Evolutionary conservation across 2,113 vertebrate genomes (phyloP), one percentile per base, ranked within the genome.

Genomic region (Oceanites oceanicus): DNA sequence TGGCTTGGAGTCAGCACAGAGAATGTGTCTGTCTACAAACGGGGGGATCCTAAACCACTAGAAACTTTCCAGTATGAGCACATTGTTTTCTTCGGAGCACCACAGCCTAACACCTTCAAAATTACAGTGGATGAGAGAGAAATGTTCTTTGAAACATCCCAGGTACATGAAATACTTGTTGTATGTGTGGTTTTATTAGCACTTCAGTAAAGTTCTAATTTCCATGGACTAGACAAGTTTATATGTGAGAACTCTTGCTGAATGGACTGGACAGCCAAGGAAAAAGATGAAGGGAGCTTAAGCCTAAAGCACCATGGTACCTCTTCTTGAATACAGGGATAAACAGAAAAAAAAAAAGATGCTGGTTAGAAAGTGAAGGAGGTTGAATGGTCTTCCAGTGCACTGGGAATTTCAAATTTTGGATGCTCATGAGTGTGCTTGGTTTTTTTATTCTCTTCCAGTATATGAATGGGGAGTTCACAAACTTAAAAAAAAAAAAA

Each of bases 71-170:
- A 98, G 11, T 99, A 99, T 8, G 99, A 99, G 56, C 99, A 99
- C 94, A 99, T 99, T 75, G 96, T 99, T 78, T 99, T 99, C 97
- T 99, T 99, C 1, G 99, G 99, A 29, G 99, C 99, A 32, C 99
- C 99, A 3, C 98, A 98, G 84, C 97, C 98, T 78, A 99, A 98
- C 97, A 99, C 98, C 66, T 99, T 99, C 97, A 99, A 99, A 97
- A 98, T 99, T 95, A 99, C 98, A 2, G 99, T 99, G 97, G 99
- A 99, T n/a, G 99, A 99, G 91, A 98, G 99, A 88, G 99, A 99
- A 97, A 99, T 99, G 99, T 98, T 99, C 96, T 99, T 99, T 89
- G 99, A 99, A 94, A 99, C 99, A 22, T 98, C 98, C 25, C 99
- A 99, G 99, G 99, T 99, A 97, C 4, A 70, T 30, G 17, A 76